Evolutionary conservation across 2,888 invertebrate species (phyloP).

Genomic region (Venustoraphidia nigricollis): DNA sequence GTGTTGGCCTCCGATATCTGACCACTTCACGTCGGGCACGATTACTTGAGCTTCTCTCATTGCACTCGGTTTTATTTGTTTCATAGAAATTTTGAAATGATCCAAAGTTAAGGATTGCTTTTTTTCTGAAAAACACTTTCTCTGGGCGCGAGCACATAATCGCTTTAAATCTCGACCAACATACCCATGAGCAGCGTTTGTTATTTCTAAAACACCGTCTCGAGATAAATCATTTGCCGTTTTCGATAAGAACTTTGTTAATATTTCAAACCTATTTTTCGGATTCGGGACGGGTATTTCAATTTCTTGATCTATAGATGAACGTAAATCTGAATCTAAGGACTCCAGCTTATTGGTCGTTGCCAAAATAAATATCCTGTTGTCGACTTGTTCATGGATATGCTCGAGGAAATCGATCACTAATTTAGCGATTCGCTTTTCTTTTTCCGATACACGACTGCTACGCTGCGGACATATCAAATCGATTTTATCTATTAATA

Average conservation of each 20-base stretch:
- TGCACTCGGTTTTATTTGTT: conserved; percentile 68
- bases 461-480: conserved; percentile 52
- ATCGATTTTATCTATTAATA: conserved; percentile 78
- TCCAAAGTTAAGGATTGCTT: conserved; percentile 20
- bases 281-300: conserved; percentile 65
- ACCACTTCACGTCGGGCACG: conserved; percentile 79
- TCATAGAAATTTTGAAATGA: conserved; percentile 49
- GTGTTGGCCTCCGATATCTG: conserved; percentile 85
- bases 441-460: conserved; percentile 45
- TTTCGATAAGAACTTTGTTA: conserved; percentile 43
- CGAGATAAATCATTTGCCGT: conserved; percentile 37
- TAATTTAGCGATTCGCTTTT: conserved; percentile 55
- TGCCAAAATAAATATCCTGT: conserved; percentile 54
- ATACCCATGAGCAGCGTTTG: conserved; percentile 71
- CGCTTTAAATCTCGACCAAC: conserved; percentile 78
- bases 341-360: conserved; percentile 63
- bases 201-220: conserved; percentile 43
- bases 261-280: conserved; percentile 46
- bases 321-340: conserved; percentile 57
- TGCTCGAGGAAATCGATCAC: conserved; percentile 42
- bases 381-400: conserved; percentile 19
- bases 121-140: conserved; percentile 19
- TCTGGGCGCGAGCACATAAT: conserved; percentile 57
- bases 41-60: conserved; percentile 82
- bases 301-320: conserved; percentile 66